phyloP scores from a whole-genome alignment of 1,140 invertebrate genomes.

The Agrilus planipennis region DNA sequence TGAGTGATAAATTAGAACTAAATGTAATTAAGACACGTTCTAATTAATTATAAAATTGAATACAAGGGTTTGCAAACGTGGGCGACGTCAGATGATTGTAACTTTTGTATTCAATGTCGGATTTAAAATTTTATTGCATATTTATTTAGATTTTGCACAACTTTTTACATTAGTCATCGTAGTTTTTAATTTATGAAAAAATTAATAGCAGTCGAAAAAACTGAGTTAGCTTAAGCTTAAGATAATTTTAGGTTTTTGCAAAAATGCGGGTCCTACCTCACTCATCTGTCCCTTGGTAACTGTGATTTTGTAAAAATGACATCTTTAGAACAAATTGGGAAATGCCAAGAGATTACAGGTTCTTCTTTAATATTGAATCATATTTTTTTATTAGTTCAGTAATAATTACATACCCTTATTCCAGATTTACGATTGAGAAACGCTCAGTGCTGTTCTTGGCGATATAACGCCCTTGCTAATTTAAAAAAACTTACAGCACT shows the following conservation, averaged over 20 bases:
- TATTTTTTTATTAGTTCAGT: too few relatives aligned
- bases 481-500: constrained; percentile 56
- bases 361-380: constrained; percentile 5
- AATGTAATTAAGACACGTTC: constrained; percentile 4
- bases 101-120: too few relatives aligned
- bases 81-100: too few relatives aligned
- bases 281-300: constrained; percentile 25
- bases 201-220: too few relatives aligned
- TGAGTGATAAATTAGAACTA: constrained; percentile 31
- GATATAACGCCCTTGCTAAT: constrained; percentile 47
- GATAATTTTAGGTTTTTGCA: constrained; percentile 51
- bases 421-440: constrained; percentile 55
- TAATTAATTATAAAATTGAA: constrained; percentile 9
- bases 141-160: too few relatives aligned
- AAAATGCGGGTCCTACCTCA: constrained; percentile 41
- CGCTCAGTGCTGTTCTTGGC: constrained; percentile 41
- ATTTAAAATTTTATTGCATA: too few relatives aligned
- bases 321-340: constrained; percentile 15
- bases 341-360: constrained; percentile 21
- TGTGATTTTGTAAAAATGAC: constrained; percentile 21
- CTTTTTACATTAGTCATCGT: too few relatives aligned
- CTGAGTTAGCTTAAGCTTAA: too few relatives aligned
- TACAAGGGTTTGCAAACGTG: neutral
- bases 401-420: constrained; percentile 24
- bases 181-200: too few relatives aligned